These are phyloP conservation scores for Chiloscyllium plagiosum DNA, from an alignment of 2,113 vertebrate genomes.

Conservation along the genomic window DNA sequence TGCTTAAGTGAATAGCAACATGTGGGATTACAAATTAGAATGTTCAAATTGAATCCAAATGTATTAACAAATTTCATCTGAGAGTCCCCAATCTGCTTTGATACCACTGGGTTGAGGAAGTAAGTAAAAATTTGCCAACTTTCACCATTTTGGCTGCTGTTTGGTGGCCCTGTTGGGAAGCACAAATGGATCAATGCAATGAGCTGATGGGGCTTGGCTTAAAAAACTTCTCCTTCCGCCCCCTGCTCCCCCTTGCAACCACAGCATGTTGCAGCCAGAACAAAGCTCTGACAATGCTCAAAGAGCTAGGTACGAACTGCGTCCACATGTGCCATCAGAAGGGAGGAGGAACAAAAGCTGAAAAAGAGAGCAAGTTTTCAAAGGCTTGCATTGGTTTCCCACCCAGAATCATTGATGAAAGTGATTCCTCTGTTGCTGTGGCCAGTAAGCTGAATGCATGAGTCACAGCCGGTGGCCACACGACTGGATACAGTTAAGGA, in stretches of 20 bases:
- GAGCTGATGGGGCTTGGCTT: too few relatives aligned
- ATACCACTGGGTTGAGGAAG: neutral
- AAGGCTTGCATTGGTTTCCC: neutral
- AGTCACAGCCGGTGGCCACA: neutral
- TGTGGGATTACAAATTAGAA: neutral
- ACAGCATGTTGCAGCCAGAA: neutral
- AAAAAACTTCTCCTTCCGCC: neutral
- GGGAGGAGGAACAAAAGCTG: neutral
- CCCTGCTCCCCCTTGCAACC: neutral
- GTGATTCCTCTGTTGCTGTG: neutral
- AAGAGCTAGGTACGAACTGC: neutral
- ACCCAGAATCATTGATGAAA: neutral
- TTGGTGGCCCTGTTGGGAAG: neutral
- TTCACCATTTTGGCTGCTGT: neutral
- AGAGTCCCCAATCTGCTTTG: neutral
- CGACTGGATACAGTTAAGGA: neutral
- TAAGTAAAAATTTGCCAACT: neutral
- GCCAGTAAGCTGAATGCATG: neutral
- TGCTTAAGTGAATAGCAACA: neutral
- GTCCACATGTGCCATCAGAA: neutral
- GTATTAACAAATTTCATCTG: neutral
- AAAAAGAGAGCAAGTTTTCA: neutral
- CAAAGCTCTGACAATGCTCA: too few relatives aligned
- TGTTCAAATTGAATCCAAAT: neutral
- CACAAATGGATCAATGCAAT: neutral